Evolutionary conservation across 1,140 invertebrate species (phyloP).

Genomic region (Lordiphosa collinella): DNA sequence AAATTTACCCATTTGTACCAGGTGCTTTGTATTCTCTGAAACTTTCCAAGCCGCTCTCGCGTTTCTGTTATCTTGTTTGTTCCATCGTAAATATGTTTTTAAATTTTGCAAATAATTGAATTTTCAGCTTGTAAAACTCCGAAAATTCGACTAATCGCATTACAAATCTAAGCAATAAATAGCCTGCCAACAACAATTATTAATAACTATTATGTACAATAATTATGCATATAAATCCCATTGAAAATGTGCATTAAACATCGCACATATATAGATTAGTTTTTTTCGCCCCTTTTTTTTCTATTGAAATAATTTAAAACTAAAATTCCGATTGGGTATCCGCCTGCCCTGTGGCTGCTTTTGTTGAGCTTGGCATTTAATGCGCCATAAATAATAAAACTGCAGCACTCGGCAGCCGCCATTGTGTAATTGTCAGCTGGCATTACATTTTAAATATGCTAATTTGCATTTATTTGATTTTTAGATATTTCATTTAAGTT

Average conservation of each 20-base stretch:
- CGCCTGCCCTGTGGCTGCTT: constrained; percentile 9
- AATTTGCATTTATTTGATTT: constrained; percentile 61
- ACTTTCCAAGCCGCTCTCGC: too few relatives aligned
- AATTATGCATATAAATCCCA: constrained; percentile 37
- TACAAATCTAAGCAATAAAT: constrained; percentile 68
- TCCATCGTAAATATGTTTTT: too few relatives aligned
- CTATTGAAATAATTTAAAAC: constrained; percentile 8
- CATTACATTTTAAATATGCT: constrained; percentile 73
- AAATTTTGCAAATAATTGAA: constrained; percentile 31
- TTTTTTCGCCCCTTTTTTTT: not conserved
- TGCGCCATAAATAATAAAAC: constrained; percentile 67
- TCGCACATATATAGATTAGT: not conserved
- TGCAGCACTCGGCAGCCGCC: constrained; percentile 5
- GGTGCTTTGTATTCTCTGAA: too few relatives aligned
- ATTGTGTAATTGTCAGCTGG: constrained; percentile 60
- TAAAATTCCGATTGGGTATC: constrained; percentile 19
- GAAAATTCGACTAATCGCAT: constrained; percentile 29
- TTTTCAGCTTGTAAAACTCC: constrained; percentile 14
- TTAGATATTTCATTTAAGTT: constrained; percentile 34
- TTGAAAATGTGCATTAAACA: constrained; percentile 28
- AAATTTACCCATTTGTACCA: too few relatives aligned
- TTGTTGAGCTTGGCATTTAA: constrained; percentile 55
- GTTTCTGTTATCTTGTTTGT: too few relatives aligned
- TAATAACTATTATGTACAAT: constrained; percentile 62
- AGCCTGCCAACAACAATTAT: constrained; percentile 61